Conservation (phyloP, 2,113 vertebrate species). For the Fulmarus glacialis region DNA sequence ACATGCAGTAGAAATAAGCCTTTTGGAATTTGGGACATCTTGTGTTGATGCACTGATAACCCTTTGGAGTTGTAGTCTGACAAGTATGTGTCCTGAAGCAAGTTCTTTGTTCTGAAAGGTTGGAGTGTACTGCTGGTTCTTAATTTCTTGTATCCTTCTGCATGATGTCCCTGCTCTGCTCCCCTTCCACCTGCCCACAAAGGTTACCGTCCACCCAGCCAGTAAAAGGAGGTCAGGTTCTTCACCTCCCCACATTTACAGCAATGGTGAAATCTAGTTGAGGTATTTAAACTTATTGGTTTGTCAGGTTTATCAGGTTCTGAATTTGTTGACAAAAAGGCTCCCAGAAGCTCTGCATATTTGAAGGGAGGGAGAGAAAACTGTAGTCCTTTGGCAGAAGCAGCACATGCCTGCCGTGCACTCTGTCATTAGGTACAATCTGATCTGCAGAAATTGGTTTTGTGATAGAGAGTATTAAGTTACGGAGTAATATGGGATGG, state of each 20-base stretch:
- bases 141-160: neutral
- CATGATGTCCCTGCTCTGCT: neutral
- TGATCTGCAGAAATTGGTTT: neutral
- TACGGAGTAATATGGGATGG: fast-evolving
- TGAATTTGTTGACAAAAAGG: neutral
- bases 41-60: neutral
- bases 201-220: neutral
- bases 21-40: neutral
- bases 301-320: neutral
- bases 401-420: fast-evolving
- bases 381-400: neutral
- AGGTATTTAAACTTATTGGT: neutral
- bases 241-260: neutral
- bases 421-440: neutral
- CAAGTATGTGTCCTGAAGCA: neutral
- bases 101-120: neutral
- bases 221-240: neutral
- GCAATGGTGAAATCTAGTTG: neutral
- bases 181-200: too few relatives aligned
- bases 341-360: neutral
- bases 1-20: neutral
- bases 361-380: neutral
- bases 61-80: neutral
- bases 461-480: neutral
- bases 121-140: neutral